Conservation (phyloP, 2,797 vertebrate species). For the Lepus townsendii region DNA sequence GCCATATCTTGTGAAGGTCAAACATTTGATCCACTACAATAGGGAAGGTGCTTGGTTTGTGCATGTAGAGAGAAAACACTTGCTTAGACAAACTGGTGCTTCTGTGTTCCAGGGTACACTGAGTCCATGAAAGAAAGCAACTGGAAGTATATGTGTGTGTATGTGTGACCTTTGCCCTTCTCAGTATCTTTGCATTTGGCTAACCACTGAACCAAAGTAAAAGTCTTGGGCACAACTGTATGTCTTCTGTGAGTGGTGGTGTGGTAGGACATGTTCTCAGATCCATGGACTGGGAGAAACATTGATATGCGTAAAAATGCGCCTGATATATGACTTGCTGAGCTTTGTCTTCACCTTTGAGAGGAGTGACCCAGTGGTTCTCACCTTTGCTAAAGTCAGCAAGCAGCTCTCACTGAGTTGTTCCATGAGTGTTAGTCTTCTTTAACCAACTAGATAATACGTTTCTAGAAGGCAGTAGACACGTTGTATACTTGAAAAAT, state of each 20-base stretch:
- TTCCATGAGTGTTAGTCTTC: background rate
- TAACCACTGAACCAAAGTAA: background rate
- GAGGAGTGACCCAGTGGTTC: background rate
- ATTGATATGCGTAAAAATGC: fast-evolving
- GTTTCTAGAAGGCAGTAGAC: background rate
- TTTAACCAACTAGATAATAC: background rate
- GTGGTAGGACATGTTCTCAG: background rate
- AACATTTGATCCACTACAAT: slow-evolving; percentile 70
- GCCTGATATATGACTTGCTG: background rate
- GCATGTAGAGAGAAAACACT: slow-evolving; percentile 55
- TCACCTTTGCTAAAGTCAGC: background rate
- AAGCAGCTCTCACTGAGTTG: background rate
- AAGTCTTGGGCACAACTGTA: background rate
- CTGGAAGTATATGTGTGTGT: background rate
- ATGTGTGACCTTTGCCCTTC: background rate
- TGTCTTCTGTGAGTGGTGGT: background rate
- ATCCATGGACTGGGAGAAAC: background rate
- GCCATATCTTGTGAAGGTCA: slow-evolving; percentile 64
- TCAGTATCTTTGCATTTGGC: background rate
- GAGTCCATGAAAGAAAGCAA: slow-evolving; percentile 28
- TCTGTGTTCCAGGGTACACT: background rate
- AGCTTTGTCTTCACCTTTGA: background rate
- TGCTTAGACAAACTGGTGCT: slow-evolving; percentile 28
- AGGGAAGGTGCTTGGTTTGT: slow-evolving; percentile 60
- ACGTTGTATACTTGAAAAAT: background rate